Base-by-base conservation (phyloP, 23 tunicate genomes). In the Trididemnum miniatum region DNA sequence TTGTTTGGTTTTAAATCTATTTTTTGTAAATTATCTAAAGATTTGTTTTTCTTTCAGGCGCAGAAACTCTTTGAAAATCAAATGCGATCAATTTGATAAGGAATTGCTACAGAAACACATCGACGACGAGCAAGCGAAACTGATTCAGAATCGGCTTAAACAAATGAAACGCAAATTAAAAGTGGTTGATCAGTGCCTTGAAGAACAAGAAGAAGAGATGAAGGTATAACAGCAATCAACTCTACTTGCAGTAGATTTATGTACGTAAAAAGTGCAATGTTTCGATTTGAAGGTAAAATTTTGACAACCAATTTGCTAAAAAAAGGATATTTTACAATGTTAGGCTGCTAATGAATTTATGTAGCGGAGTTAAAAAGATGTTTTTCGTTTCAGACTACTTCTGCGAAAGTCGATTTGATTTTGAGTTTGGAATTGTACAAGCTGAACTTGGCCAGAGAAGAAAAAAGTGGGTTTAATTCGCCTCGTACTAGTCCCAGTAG, bases 131-230 rank as follows among this genome's bases (percentile, higher is more conserved):
- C 36, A 57, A 20, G 76, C 77, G 7, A 76, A 77, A 34, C 40
- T 67, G 1, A 71, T 86, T 25, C 79, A 71, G 9, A 59, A 65
- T 4, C 84, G 90, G 3, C 37, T 86, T 22, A 40, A 60, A 20
- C 71, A 86, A n/a, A 78, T 86, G 83, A 71, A 60, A 32, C 31
- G 63, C 35, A 86, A 86, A 38, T 37, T 86, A 4, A 27, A 79
- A 31, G 90, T 86, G 9, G 90, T 86, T 31, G 73, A 86, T 20
- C 90, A 86, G 69, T 86, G 90, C 60, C 52, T 86, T 71, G 84
- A 69, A 5, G 90, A 86, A 52, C 84, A 86, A 36, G 32, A 52
- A 33, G 90, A 86, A 7, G 63, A 72, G 0, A 71, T 71, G 59
- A 86, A 86, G 84, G 90, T 86, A 39, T 23, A 52, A 51, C n/a